Evolutionary conservation across 1,140 invertebrate species (phyloP), one percentile per base, ranked within the genome.

Genomic region (Anastatus disparis): DNA sequence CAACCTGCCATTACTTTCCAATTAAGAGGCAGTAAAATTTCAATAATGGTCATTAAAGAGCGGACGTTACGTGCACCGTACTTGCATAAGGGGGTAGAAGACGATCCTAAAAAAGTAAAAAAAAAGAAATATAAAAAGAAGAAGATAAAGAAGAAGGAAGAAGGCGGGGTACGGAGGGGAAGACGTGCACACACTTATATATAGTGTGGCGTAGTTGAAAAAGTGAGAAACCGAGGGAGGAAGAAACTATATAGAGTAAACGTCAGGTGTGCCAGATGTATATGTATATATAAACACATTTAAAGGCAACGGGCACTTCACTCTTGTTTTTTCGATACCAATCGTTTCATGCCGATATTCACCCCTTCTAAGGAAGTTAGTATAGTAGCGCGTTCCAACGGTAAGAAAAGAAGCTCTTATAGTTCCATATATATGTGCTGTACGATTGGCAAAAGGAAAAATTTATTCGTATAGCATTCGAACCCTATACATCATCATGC

Each of bases 21-120:
- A 86, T 86, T 85, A 85, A 84, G 81, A 81, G 73, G 78, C 78
- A 81, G 77, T 85, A 86, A 85, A 85, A 86, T 85, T 86, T 85
- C 84, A 86, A 86, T 86, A 84, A 85, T 83, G 82, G 79, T 84
- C 82, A 82, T 85, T 85, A 85, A 82, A 78, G 77, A 84, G 75
- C 81, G 82, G 78, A 86, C 81, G 82, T 85, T 85, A 81, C 75
- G 74, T 74, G 72, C 68, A 62, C 59, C 68, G 73, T 74, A 10
- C 31, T 10, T 40, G 22, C 75, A 59, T 63, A 70, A 74, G 78
- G 76, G 78, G 78, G 77, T 81, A 65, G 70, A 62, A 46, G 38
- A 26, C 42, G 46, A 27, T 9, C 69, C 35, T 38, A 46, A 71
- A 42, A 70, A 40, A 69, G 50, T 24, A 48, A 46, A 71, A 44